A percentile compares a stretch with the other conserved stretches of the same genome.
Evolutionary conservation across 2,888 invertebrate genomes (phyloP).

Genomic region (Cephus rjabovi): DNA sequence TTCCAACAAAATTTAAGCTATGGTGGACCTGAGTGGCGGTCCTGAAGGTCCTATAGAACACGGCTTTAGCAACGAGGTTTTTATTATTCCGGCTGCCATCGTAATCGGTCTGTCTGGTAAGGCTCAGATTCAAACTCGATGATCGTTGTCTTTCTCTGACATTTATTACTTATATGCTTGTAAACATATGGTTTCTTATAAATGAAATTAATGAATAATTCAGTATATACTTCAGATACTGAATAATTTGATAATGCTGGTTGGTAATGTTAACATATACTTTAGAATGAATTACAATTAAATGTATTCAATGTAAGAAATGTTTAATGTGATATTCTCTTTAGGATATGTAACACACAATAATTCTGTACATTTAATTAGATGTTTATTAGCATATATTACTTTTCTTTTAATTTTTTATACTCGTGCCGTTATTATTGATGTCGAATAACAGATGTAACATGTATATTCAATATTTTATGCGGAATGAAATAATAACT

Average conservation of each 20-base stretch:
- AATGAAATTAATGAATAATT: background rate
- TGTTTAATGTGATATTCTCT: background rate
- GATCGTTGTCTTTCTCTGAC: background rate
- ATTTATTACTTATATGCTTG: background rate
- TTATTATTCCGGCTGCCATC: conserved; percentile 86
- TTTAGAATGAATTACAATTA: background rate
- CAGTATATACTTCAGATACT: background rate
- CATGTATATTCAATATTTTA: background rate
- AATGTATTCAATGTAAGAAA: background rate
- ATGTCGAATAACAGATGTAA: background rate
- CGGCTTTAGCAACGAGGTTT: conserved; percentile 88
- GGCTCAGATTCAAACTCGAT: conserved; percentile 32
- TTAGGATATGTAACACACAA: background rate
- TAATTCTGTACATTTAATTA: background rate
- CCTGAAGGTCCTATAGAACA: conserved; percentile 86
- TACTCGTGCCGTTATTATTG: background rate
- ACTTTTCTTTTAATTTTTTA: background rate
- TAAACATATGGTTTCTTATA: background rate
- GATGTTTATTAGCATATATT: background rate
- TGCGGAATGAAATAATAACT: background rate
- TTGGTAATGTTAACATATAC: background rate
- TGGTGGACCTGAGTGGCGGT: conserved; percentile 88
- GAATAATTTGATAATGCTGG: background rate
- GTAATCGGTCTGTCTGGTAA: conserved; percentile 84
- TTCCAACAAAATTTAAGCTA: conserved; percentile 80